These are phyloP conservation scores for Tridacna gigas DNA, from an alignment of 2,888 invertebrate species.

Conservation along the genomic window DNA sequence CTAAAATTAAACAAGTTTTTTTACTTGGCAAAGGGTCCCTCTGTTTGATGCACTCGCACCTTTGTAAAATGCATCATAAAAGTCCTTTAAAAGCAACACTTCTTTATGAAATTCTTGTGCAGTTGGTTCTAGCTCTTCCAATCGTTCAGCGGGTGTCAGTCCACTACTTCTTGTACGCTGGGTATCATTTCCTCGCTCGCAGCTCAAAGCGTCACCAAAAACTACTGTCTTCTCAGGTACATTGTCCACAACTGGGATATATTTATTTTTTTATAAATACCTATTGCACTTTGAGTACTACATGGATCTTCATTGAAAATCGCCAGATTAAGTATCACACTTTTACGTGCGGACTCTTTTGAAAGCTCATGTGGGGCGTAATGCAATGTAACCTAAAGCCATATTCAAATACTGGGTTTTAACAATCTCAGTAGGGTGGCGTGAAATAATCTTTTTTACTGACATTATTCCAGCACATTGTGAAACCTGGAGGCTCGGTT, in stretches of 20 bases:
- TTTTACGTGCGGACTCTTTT: neutral
- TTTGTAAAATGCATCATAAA: conserved; percentile 49
- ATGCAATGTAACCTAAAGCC: conserved; percentile 38
- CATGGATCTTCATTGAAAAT: conserved; percentile 46
- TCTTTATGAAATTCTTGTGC: conserved; percentile 61
- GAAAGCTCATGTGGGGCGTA: conserved; percentile 40
- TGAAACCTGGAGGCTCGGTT: too few species aligned
- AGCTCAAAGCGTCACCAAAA: conserved; percentile 56
- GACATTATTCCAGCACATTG: neutral
- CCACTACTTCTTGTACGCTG: conserved; percentile 44
- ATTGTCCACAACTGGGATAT: conserved; percentile 22
- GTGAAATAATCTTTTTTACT: conserved; percentile 21
- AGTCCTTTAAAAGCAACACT: conserved; percentile 55
- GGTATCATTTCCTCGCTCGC: conserved; percentile 57
- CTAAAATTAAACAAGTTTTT: too few species aligned
- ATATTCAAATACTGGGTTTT: conserved; percentile 32
- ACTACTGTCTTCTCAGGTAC: conserved; percentile 31
- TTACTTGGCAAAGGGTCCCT: conserved; percentile 34
- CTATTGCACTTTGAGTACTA: conserved; percentile 21
- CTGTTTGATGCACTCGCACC: conserved; percentile 40
- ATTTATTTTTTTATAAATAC: conserved; percentile 24
- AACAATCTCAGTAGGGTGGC: conserved; percentile 23
- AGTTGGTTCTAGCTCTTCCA: conserved; percentile 51
- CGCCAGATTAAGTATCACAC: conserved; percentile 44
- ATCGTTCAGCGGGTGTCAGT: conserved; percentile 35